Evolutionary conservation across 37 sponge, comb jelly and placozoan species (phyloP).

Genomic region (Theonella swinhoei): DNA sequence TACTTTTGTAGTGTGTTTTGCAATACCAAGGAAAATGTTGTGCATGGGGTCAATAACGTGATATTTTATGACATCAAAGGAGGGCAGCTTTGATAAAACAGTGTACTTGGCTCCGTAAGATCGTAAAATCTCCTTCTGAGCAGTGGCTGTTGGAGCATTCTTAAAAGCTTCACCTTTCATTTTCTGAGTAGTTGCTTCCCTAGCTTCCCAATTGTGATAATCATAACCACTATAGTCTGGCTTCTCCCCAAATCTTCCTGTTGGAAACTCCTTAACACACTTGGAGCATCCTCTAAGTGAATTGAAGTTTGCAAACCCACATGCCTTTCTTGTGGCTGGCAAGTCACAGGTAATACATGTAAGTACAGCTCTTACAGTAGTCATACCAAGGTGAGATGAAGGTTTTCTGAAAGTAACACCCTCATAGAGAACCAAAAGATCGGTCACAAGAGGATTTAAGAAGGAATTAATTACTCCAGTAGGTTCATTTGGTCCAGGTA

Average conservation of each 20-base stretch:
- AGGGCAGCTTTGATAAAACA: constrained; percentile 25
- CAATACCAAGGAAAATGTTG: constrained; percentile 46
- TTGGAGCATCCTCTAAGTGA: constrained; percentile 53
- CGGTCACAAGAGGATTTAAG: constrained; percentile 36
- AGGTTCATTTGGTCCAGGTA: constrained; percentile 60
- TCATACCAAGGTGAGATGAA: no score
- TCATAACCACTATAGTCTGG: constrained; percentile 58
- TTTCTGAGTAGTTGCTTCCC: constrained; percentile 4
- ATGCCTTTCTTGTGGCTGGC: no score
- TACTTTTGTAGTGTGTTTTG: constrained; percentile 28
- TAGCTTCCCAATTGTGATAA: constrained; percentile 17
- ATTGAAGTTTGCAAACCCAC: constrained; percentile 51
- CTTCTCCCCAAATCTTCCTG: background rate
- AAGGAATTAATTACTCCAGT: constrained; percentile 20
- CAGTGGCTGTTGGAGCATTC: constrained; percentile 1
- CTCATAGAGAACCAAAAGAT: constrained; percentile 8
- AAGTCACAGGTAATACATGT: constrained; percentile 41
- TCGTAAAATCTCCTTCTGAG: constrained; percentile 7
- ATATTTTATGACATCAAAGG: constrained; percentile 39
- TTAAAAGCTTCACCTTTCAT: background rate
- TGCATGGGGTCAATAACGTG: constrained; percentile 71
- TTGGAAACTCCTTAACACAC: constrained; percentile 58
- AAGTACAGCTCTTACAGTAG: no score
- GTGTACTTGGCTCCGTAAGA: constrained; percentile 42
- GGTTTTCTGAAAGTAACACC: background rate